These are phyloP conservation scores for Elegia similella DNA, from an alignment of 2,888 invertebrate genomes.

Conservation along the genomic window DNA sequence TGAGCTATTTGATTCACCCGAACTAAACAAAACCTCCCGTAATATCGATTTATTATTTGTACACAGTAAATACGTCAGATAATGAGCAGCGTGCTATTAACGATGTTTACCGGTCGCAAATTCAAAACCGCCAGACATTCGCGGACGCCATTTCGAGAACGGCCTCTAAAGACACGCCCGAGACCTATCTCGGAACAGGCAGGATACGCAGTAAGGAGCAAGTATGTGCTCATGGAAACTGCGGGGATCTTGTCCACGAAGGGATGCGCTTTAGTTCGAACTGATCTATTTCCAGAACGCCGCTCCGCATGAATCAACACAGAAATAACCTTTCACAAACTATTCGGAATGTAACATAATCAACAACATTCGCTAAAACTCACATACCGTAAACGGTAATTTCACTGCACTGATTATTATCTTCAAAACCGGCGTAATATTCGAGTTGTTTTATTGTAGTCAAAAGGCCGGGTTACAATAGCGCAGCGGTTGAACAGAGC, in stretches of 20 bases:
- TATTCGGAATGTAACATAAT: constrained; percentile 66
- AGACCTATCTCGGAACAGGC: constrained; percentile 29
- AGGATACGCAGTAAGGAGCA: constrained; percentile 31
- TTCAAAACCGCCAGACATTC: constrained; percentile 69
- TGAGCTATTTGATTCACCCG: constrained; percentile 20
- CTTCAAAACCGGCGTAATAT: constrained; percentile 57
- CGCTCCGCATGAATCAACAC: constrained; percentile 80
- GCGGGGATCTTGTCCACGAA: constrained; percentile 57
- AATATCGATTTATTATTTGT: constrained; percentile 29
- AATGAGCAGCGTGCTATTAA: constrained; percentile 45
- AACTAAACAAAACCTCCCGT: constrained; percentile 22
- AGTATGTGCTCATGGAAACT: constrained; percentile 36
- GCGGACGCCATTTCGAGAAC: constrained; percentile 75
- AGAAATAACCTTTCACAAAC: constrained; percentile 80
- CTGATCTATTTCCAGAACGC: constrained; percentile 78
- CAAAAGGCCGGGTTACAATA: constrained; percentile 68
- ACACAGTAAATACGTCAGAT: constrained; percentile 34
- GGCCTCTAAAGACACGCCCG: constrained; percentile 69
- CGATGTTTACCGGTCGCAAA: constrained; percentile 74
- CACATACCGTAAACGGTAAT: constrained; percentile 77
- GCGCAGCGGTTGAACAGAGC: constrained; percentile 48
- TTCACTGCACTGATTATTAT: constrained; percentile 70
- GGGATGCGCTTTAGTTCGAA: constrained; percentile 72
- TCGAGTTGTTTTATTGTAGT: constrained; percentile 60
- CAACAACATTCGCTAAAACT: constrained; percentile 58